A percentile compares a stretch with the other conserved stretches of the same genome.
Conservation (phyloP, 2,797 vertebrate genomes). For the Jordanella pulchra region DNA sequence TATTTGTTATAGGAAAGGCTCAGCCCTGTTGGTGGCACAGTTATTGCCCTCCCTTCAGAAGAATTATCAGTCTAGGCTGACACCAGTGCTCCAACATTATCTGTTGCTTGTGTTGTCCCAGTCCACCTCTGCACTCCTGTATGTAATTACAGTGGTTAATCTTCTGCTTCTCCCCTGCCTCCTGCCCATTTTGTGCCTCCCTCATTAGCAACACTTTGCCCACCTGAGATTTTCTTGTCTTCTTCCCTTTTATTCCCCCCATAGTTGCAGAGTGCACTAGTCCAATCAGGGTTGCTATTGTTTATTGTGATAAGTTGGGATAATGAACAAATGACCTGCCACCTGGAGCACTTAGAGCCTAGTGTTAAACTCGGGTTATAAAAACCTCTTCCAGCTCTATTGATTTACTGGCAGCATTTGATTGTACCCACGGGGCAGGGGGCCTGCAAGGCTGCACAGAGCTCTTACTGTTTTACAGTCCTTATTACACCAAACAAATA, state of each 20-base stretch:
- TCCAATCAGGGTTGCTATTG: slow-evolving; percentile 78
- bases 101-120: slow-evolving; percentile 50
- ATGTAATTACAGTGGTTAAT: slow-evolving; percentile 79
- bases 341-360: slow-evolving; percentile 85
- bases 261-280: slow-evolving; percentile 60
- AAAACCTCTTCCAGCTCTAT: slow-evolving; percentile 86
- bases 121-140: slow-evolving; percentile 54
- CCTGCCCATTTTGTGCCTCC: slow-evolving; percentile 62
- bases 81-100: slow-evolving; percentile 51
- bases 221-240: slow-evolving; percentile 72
- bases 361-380: slow-evolving; percentile 85
- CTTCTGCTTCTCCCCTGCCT: slow-evolving; percentile 67
- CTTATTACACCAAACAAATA: slow-evolving; percentile 88
- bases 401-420: slow-evolving; percentile 88
- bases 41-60: slow-evolving; percentile 42
- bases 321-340: slow-evolving; percentile 89
- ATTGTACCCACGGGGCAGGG: slow-evolving; percentile 85
- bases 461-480: slow-evolving; percentile 87
- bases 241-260: slow-evolving; percentile 51
- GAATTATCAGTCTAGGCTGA: slow-evolving; percentile 51
- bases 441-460: slow-evolving; percentile 80
- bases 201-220: slow-evolving; percentile 75
- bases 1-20: slow-evolving; percentile 20
- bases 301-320: slow-evolving; percentile 88
- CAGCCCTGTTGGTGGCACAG: slow-evolving; percentile 26